Conservation (phyloP, 2,888 invertebrate genomes). For the Rotaria magnacalcarata region DNA sequence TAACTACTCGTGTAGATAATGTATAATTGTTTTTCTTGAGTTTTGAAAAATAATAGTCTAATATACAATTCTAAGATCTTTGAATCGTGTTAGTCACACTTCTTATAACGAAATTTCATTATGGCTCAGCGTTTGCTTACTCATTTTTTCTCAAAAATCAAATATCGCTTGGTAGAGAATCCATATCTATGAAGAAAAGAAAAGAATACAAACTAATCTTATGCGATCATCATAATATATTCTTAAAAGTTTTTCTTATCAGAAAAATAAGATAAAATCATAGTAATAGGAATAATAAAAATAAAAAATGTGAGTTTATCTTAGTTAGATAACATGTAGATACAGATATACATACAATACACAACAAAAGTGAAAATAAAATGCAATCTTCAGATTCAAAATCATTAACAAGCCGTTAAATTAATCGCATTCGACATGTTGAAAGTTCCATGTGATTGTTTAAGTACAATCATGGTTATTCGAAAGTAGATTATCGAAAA, state of each 20-base stretch:
- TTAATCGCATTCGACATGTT: background rate
- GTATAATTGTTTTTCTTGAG: no score
- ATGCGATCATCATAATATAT: background rate
- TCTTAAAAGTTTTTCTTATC: background rate
- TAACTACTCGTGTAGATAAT: no score
- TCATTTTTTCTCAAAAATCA: no score
- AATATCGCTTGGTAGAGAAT: no score
- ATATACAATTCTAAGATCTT: no score
- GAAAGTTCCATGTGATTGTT: background rate
- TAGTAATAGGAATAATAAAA: background rate
- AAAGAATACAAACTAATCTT: no score
- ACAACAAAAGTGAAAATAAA: background rate
- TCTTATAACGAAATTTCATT: no score
- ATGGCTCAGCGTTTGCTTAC: no score
- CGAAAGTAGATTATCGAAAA: conserved; percentile 10
- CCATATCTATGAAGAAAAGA: no score
- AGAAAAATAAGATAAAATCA: background rate
- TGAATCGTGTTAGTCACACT: no score
- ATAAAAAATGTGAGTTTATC: background rate
- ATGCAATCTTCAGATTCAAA: background rate
- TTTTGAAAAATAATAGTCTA: no score
- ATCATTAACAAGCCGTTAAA: background rate
- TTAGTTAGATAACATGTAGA: background rate
- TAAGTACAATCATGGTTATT: background rate
- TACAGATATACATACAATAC: background rate